These are phyloP conservation scores for Ormia ochracea DNA, from an alignment of 2,888 invertebrate genomes.

Conservation along the genomic window DNA sequence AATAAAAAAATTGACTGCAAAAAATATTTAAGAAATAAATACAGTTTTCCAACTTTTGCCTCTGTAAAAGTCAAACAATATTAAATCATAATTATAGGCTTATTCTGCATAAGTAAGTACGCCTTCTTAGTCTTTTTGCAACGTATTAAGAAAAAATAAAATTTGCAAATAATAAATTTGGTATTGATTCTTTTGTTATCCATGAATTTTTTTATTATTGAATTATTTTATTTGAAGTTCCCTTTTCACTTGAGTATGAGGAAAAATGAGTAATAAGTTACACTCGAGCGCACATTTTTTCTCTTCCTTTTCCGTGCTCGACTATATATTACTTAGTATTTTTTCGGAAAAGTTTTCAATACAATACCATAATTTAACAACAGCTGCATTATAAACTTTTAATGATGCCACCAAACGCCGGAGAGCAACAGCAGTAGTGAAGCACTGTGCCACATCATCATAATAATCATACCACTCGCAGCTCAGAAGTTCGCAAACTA, in stretches of 20 bases:
- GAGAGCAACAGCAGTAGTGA: slow-evolving; percentile 44
- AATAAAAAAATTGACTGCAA: no score
- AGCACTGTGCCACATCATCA: slow-evolving; percentile 46
- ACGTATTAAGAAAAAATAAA: not conserved
- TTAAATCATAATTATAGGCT: slow-evolving; percentile 44
- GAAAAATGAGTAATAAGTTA: slow-evolving; percentile 34
- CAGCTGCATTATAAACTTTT: slow-evolving; percentile 63
- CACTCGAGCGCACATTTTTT: slow-evolving; percentile 50
- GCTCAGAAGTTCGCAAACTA: slow-evolving; percentile 3
- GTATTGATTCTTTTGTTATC: slow-evolving; percentile 37
- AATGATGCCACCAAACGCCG: slow-evolving; percentile 62
- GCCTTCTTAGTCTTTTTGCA: slow-evolving; percentile 21
- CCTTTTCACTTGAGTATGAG: slow-evolving; percentile 22
- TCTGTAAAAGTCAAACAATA: slow-evolving; percentile 29
- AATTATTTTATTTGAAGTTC: slow-evolving; percentile 54
- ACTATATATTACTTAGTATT: not conserved
- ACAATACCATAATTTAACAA: slow-evolving; percentile 60
- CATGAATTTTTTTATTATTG: slow-evolving; percentile 53
- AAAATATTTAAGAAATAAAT: no score
- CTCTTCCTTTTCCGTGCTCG: not conserved
- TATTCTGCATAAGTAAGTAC: slow-evolving; percentile 15
- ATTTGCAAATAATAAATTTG: slow-evolving; percentile 1
- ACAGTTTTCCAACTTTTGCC: slow-evolving; percentile 14
- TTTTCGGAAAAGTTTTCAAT: slow-evolving; percentile 55
- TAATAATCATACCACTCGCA: slow-evolving; percentile 38